These are phyloP conservation scores for Melitaea cinxia DNA, from an alignment of 1,140 invertebrate species.

Conservation along the genomic window DNA sequence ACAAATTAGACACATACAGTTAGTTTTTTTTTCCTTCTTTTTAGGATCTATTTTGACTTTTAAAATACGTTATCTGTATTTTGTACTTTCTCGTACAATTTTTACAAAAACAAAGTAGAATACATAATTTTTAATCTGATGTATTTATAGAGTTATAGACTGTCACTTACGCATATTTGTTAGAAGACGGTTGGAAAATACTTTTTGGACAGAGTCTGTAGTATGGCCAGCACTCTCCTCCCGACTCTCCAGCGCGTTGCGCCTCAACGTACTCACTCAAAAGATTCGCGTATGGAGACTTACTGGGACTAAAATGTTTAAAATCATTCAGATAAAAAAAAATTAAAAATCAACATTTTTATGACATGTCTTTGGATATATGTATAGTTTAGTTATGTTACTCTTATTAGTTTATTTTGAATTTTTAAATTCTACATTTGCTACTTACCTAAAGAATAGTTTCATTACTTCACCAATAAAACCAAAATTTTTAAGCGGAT, in stretches of 20 bases:
- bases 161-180: conserved; percentile 85
- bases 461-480: conserved; percentile 90
- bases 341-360: not conserved
- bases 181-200: conserved; percentile 85
- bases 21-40: too few relatives aligned
- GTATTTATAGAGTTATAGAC: not conserved
- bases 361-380: too few relatives aligned
- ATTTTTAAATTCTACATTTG: too few relatives aligned
- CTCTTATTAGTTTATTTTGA: too few relatives aligned
- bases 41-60: too few relatives aligned
- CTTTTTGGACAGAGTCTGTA: conserved; percentile 92
- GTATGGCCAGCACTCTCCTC: conserved; percentile 92
- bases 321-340: not conserved
- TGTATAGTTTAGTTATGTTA: too few relatives aligned
- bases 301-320: conserved; percentile 85
- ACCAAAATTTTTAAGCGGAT: conserved; percentile 89
- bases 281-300: conserved; percentile 88
- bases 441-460: conserved; percentile 90
- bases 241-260: conserved; percentile 87
- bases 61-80: too few relatives aligned
- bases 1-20: too few relatives aligned
- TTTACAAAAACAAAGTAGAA: too few relatives aligned
- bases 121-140: too few relatives aligned
- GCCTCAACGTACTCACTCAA: conserved; percentile 90
- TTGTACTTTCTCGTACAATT: too few relatives aligned